phyloP scores from a whole-genome alignment of 1,140 invertebrate species.

The Cardiocondyla obscurior region DNA sequence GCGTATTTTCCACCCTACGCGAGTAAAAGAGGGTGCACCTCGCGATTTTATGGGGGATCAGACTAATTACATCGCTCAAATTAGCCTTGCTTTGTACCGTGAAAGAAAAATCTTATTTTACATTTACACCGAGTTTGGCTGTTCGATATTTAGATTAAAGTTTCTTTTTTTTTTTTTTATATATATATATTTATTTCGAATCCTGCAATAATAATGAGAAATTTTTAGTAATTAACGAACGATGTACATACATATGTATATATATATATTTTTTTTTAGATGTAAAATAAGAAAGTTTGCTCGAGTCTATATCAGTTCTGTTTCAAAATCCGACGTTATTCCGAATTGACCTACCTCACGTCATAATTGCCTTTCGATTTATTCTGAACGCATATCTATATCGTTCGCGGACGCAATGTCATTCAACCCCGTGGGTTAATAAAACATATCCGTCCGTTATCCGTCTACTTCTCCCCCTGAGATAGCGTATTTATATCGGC shows the following conservation, averaged over 20 bases:
- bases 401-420: slow-evolving; percentile 19
- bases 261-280: not conserved
- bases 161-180: too few species aligned
- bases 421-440: slow-evolving; percentile 34
- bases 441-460: slow-evolving; percentile 46
- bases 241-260: too few species aligned
- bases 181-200: not conserved
- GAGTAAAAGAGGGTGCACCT: slow-evolving; percentile 25
- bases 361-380: slow-evolving; percentile 1
- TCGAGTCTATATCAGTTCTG: not conserved
- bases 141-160: not conserved
- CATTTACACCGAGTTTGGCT: not conserved
- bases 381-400: not conserved
- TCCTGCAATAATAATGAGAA: not conserved
- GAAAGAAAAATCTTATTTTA: slow-evolving; percentile 8
- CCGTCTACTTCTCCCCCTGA: not conserved
- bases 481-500: slow-evolving; percentile 63
- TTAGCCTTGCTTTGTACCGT: not conserved
- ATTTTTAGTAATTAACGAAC: not conserved
- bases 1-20: slow-evolving; percentile 29
- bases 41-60: slow-evolving; percentile 17
- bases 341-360: not conserved
- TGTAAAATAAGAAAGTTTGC: not conserved
- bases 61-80: slow-evolving; percentile 34
- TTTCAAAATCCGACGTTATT: not conserved